Percentiles rank a stretch among this genome's conserved stretches.
phyloP scores from a whole-genome alignment of 1,140 invertebrate species.

The Araneus ventricosus region DNA sequence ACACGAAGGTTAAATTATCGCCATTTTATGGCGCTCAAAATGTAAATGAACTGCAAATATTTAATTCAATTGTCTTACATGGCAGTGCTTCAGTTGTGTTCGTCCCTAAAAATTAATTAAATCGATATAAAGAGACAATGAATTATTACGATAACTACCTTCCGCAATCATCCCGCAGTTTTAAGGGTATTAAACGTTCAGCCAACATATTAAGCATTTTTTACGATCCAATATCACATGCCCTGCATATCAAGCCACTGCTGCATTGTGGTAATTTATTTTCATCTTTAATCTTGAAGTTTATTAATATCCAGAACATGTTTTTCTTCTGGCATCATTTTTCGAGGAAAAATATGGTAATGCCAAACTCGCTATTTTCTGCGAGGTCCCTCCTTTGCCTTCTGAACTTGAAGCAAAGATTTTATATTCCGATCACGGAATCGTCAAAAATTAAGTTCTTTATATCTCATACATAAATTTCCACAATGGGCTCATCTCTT shows the following conservation, averaged over 20 bases:
- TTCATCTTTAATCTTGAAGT: not conserved
- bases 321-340: not conserved
- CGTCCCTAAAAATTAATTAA: not conserved
- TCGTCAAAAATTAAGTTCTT: not conserved
- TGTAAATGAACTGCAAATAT: no score
- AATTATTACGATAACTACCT: not conserved
- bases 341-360: slow-evolving; percentile 7
- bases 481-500: not conserved
- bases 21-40: no score
- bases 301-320: not conserved
- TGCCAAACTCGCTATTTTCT: not conserved
- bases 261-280: not conserved
- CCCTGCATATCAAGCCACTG: not conserved
- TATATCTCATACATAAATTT: not conserved
- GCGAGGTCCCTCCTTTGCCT: not conserved
- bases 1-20: no score
- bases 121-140: not conserved
- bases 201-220: not conserved
- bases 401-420: not conserved
- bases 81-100: no score
- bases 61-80: no score
- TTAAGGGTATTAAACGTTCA: not conserved
- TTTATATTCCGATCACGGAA: slow-evolving; percentile 35
- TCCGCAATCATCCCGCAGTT: not conserved
- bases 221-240: not conserved